Evolutionary conservation across 2,888 invertebrate genomes (phyloP).

Genomic region (Loripinus fragilis): DNA sequence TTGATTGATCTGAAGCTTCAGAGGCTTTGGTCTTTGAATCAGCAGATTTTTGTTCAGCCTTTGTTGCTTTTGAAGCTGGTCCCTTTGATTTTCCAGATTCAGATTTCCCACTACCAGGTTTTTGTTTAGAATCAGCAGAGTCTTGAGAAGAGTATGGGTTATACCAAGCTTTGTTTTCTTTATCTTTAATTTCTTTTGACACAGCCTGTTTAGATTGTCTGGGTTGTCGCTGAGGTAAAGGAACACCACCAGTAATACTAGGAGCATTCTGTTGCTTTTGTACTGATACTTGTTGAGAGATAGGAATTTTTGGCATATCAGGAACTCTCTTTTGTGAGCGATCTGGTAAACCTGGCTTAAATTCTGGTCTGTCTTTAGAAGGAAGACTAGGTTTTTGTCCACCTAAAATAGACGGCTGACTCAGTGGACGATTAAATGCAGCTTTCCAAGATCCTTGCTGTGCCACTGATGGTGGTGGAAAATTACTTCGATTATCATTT

Average conservation of each 20-base stretch:
- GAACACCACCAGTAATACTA: not conserved
- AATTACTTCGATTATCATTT: conserved; percentile 4
- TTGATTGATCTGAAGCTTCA: not conserved
- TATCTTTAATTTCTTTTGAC: not conserved
- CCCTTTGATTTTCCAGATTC: too few species aligned
- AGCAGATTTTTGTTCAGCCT: not conserved
- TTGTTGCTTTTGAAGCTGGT: not conserved
- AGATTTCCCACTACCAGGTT: not conserved
- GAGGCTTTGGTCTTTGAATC: not conserved
- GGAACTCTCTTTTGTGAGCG: not conserved
- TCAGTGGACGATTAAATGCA: not conserved
- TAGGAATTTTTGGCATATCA: not conserved
- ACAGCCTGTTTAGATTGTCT: not conserved
- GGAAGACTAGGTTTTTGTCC: not conserved
- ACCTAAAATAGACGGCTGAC: not conserved
- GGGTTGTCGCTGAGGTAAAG: not conserved
- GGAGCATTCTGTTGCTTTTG: not conserved
- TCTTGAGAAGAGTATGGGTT: conserved; percentile 5
- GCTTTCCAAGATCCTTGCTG: conserved; percentile 13
- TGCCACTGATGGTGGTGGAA: not conserved
- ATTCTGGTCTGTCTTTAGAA: not conserved
- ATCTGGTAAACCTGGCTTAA: not conserved
- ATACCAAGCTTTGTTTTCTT: conserved; percentile 1
- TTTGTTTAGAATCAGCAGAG: not conserved
- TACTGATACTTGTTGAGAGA: not conserved